phyloP scores from a whole-genome alignment of 2,797 vertebrate species.

The Eulemur coronatus region DNA sequence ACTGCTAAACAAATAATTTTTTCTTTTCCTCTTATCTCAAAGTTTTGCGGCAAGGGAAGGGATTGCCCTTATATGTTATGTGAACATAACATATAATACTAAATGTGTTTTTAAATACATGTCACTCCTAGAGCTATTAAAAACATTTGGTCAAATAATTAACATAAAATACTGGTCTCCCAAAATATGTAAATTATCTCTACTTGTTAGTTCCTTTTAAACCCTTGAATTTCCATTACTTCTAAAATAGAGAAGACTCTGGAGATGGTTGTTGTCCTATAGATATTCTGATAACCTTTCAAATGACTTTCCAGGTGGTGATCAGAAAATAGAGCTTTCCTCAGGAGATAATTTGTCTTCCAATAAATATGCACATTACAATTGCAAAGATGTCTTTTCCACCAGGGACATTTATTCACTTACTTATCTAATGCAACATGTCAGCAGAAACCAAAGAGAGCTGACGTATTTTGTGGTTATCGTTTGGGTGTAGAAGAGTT shows the following conservation, averaged over 20 bases:
- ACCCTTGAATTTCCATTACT: neutral
- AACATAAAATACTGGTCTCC: neutral
- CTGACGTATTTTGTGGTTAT: neutral
- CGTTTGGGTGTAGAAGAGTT: neutral
- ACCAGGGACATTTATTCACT: neutral
- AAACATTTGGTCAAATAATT: neutral
- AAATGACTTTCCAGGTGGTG: neutral
- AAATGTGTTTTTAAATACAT: neutral
- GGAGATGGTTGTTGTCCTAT: neutral
- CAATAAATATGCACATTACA: neutral
- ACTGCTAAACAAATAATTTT: neutral
- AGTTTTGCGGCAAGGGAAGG: neutral
- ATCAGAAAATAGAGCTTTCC: neutral
- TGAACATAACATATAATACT: neutral
- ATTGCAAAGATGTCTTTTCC: neutral
- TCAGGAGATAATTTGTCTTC: neutral
- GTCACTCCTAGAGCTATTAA: neutral
- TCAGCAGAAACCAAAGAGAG: neutral
- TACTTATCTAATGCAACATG: neutral
- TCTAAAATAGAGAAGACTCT: neutral
- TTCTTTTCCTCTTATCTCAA: neutral
- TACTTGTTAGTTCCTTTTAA: neutral
- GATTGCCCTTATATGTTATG: neutral
- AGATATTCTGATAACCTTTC: neutral
- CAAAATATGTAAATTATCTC: neutral